Evolutionary conservation across 2,888 invertebrate genomes (phyloP), one percentile per base, ranked within the genome.

Genomic region (Dione juno): DNA sequence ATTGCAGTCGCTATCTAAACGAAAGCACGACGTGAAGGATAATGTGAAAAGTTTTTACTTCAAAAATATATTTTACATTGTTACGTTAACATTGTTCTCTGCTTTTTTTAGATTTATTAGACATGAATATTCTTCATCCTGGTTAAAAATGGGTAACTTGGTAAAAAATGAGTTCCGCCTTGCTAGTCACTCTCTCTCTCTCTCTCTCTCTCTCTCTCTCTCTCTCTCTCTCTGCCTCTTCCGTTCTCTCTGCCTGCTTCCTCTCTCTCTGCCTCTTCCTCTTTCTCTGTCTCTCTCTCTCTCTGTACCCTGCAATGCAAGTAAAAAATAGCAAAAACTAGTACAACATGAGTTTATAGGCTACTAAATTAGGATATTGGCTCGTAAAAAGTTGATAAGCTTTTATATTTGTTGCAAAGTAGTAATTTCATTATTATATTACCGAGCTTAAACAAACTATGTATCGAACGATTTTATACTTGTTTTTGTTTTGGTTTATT

Each of bases 31-130:
- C 41, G 28, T 48, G 43, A 66, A 50, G 70, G 74, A 68, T 75
- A 76, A 76, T 76, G 75, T 52, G 45, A 70, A 66, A 75, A 76
- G 73, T 76, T 74, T 75, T 72, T 73, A 70, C 58, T 72, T 41
- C 76, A 74, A 72, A 76, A 75, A 73, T 73, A 71, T 75, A 74
- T 71, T 74, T 67, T 67, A 50, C 64, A 64, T 53, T 66, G 72
- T 71, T 74, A 73, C 69, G 58, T 54, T 61, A 67, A n/a, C 64
- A 58, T 65, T 16, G n/a, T n/a, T n/a, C n/a, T n/a, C n/a, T n/a
- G n/a, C n/a, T n/a, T n/a, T n/a, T n/a, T n/a, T n/a, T n/a, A n/a
- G n/a, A n/a, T n/a, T n/a, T n/a, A n/a, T n/a, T n/a, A n/a, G n/a
- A n/a, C n/a, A n/a, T n/a, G n/a, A n/a, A n/a, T n/a, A n/a, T n/a